A percentile compares a stretch with the other conserved stretches of the same genome.
Evolutionary conservation across 1,140 invertebrate genomes (phyloP).

Genomic region (Adelges cooleyi): DNA sequence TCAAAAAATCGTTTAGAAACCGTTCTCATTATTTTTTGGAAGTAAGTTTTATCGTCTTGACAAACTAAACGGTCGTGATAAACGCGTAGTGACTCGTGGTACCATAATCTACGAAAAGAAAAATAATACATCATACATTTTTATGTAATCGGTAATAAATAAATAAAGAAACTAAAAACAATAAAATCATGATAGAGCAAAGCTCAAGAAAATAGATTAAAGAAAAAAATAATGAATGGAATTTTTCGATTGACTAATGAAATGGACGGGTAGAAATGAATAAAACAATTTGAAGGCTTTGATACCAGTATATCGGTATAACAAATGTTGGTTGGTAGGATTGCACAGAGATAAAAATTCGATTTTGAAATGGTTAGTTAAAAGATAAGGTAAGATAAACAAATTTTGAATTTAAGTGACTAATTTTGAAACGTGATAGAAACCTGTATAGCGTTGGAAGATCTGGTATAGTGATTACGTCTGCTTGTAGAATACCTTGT

Average conservation of each 20-base stretch:
- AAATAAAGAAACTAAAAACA: no score
- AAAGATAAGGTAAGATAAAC: not conserved
- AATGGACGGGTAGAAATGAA: no score
- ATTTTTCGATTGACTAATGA: no score
- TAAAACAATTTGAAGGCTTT: no score
- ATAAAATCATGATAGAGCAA: no score
- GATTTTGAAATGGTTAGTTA: not conserved
- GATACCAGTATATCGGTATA: no score
- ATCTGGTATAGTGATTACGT: not conserved
- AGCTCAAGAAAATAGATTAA: no score
- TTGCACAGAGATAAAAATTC: no score
- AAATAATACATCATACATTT: no score
- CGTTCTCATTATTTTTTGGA: conserved; percentile 55
- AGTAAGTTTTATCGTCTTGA: conserved; percentile 62
- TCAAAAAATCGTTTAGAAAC: conserved; percentile 50
- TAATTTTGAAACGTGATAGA: not conserved
- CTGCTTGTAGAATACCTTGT: conserved; percentile 44
- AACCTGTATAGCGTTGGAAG: conserved; percentile 27
- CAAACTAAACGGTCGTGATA: conserved; percentile 84
- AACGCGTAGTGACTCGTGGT: conserved; percentile 85
- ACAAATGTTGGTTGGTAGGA: no score
- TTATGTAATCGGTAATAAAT: no score
- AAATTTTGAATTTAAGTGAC: not conserved
- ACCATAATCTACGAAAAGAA: conserved; percentile 66
- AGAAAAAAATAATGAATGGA: no score